Conservation (phyloP, 2,797 vertebrate genomes). For the Catamblyrhynchus diadema region DNA sequence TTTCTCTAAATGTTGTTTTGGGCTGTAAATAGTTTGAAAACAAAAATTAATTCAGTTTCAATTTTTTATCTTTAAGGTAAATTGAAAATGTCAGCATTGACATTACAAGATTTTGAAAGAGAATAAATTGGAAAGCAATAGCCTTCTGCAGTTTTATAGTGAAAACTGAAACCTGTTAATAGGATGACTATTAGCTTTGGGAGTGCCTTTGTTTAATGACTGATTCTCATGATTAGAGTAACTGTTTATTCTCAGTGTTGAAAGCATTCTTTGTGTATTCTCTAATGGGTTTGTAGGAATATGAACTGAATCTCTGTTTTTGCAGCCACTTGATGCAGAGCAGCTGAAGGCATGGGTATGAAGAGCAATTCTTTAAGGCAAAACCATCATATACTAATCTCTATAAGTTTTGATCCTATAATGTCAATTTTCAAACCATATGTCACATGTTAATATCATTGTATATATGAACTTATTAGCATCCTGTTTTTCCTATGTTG, state of each 20-base stretch:
- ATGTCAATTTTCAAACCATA: not conserved
- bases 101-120: not conserved
- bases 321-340: not conserved
- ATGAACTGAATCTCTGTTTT: not conserved
- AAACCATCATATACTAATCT: not conserved
- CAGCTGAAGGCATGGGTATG: not conserved
- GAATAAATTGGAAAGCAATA: not conserved
- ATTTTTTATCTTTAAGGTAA: not conserved
- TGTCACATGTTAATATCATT: not conserved
- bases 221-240: not conserved
- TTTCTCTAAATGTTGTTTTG: not conserved
- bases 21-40: not conserved
- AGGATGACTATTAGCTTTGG: not conserved
- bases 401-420: not conserved
- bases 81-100: not conserved
- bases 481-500: not conserved
- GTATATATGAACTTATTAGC: not conserved
- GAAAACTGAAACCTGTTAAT: not conserved
- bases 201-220: not conserved
- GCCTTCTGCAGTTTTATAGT: not conserved
- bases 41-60: not conserved
- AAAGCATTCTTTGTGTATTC: not conserved
- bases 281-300: not conserved
- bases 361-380: not conserved
- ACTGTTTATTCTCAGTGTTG: not conserved